Evolutionary conservation across 1,140 invertebrate genomes (phyloP).

Genomic region (Eumaeus atala): DNA sequence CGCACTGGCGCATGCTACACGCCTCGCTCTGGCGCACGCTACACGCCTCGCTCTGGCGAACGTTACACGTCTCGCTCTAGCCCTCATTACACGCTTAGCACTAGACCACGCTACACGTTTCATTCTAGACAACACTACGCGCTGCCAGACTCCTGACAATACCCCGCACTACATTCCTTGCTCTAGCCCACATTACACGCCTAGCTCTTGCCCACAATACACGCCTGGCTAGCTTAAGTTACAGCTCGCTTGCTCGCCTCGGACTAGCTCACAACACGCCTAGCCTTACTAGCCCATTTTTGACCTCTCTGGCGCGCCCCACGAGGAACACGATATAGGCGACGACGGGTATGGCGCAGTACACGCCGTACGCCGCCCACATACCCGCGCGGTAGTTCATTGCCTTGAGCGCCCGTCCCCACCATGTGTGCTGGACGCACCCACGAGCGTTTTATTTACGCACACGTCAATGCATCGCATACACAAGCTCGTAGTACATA

Average conservation of each 20-base stretch:
- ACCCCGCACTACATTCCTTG: not conserved
- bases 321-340: conserved; percentile 83
- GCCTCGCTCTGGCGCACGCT: too few species aligned
- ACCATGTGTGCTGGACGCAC: conserved; percentile 77
- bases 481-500: too few species aligned
- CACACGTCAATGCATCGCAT: not conserved
- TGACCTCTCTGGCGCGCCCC: conserved; percentile 75
- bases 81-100: too few species aligned
- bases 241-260: too few species aligned
- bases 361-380: conserved; percentile 85
- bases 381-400: conserved; percentile 86
- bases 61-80: conserved; percentile 10
- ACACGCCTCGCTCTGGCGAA: conserved; percentile 2
- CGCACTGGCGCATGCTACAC: too few species aligned
- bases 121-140: not conserved
- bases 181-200: not conserved
- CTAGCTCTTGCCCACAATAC: not conserved
- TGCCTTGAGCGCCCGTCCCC: conserved; percentile 81
- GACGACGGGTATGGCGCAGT: conserved; percentile 82
- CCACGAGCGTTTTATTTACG: too few species aligned
- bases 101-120: not conserved
- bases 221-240: too few species aligned
- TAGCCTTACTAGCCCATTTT: not conserved
- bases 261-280: not conserved
- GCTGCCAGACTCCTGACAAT: too few species aligned